Evolutionary conservation across 2,113 vertebrate species (phyloP), one percentile per base, ranked within the genome.

Genomic region (Petrocephalus microphthalmus): DNA sequence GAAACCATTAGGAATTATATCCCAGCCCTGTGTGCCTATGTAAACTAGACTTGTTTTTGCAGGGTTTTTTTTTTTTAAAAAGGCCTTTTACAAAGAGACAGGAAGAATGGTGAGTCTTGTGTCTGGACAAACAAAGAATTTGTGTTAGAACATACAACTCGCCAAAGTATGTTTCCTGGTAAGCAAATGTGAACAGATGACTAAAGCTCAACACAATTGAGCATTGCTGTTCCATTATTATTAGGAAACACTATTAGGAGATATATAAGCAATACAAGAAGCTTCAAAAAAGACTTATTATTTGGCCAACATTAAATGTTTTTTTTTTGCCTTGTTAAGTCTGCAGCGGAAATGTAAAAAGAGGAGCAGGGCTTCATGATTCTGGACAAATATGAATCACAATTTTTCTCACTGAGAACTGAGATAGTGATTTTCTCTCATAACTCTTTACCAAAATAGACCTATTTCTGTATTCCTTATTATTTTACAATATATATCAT

Each of bases 1-100:
- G 83, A 85, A 85, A 85, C 49, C 83, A 85, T n/a, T 17, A 85
- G 51, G 83, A 85, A 52, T 6, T 54, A 49, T 15, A 10, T 85
- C 49, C 47, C 51, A 54, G 15, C n/a, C 51, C 25, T 22, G 10
- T 53, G 29, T 7, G 81, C n/a, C 13, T 54, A 53, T 19, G 51
- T 85, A 85, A 33, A 49, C 83, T 33, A 25, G 5, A 54, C n/a
- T 29, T 47, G 81, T 83, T 45, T 83, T 49, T 83, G 53, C 47
- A 29, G 53, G 3, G 8, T 29, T 85, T 85, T 54, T 53, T 2
- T 17, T 22, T 49, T 82, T 47, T 47, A 51, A 85, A 5, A 22
- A 52, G 7, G 19, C 20, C n/a, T 29, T 52, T 82, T 25, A 85
- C 11, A 53, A 85, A 51, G 83, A 15, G 29, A 85, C 22, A 52